These are phyloP conservation scores for Conops quadrifasciatus DNA, from an alignment of 2,888 invertebrate species.

Conservation along the genomic window DNA sequence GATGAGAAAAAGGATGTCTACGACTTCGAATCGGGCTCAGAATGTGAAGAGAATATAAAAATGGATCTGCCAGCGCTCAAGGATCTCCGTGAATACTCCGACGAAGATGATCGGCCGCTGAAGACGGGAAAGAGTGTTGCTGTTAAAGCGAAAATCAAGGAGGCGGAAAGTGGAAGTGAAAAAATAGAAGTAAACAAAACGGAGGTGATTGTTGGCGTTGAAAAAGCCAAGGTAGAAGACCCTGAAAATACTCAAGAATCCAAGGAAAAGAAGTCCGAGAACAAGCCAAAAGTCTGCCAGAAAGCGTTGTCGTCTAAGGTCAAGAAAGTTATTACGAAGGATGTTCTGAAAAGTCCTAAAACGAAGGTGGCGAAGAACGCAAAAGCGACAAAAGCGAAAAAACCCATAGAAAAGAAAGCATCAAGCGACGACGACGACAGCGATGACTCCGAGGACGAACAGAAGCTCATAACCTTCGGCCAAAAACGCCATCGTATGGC, in stretches of 20 bases:
- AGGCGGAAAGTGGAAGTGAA: not conserved
- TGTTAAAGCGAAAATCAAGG: too few relatives aligned
- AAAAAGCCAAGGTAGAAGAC: slow-evolving; percentile 9
- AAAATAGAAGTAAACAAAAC: slow-evolving; percentile 1
- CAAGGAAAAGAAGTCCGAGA: slow-evolving; percentile 27
- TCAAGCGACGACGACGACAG: slow-evolving; percentile 47
- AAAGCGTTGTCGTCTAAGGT: slow-evolving; percentile 20
- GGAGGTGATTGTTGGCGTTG: too few relatives aligned
- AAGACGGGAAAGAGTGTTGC: slow-evolving; percentile 42
- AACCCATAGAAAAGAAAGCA: slow-evolving; percentile 31
- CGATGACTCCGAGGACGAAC: slow-evolving; percentile 60
- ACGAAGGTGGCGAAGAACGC: not conserved
- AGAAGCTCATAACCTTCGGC: slow-evolving; percentile 66
- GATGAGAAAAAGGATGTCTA: slow-evolving; percentile 56
- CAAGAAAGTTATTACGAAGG: slow-evolving; percentile 24
- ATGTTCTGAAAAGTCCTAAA: slow-evolving; percentile 5
- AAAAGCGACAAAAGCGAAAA: slow-evolving; percentile 36
- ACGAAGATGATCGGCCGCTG: slow-evolving; percentile 60
- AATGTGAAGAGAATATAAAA: slow-evolving; percentile 63
- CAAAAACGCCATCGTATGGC: slow-evolving; percentile 88
- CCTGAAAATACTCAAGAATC: not conserved
- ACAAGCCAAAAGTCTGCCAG: slow-evolving; percentile 23
- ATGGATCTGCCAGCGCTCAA: slow-evolving; percentile 62
- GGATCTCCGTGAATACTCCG: slow-evolving; percentile 60
- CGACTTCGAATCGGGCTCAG: slow-evolving; percentile 64